Conservation (phyloP, 2,113 vertebrate species). For the Gadus macrocephalus region DNA sequence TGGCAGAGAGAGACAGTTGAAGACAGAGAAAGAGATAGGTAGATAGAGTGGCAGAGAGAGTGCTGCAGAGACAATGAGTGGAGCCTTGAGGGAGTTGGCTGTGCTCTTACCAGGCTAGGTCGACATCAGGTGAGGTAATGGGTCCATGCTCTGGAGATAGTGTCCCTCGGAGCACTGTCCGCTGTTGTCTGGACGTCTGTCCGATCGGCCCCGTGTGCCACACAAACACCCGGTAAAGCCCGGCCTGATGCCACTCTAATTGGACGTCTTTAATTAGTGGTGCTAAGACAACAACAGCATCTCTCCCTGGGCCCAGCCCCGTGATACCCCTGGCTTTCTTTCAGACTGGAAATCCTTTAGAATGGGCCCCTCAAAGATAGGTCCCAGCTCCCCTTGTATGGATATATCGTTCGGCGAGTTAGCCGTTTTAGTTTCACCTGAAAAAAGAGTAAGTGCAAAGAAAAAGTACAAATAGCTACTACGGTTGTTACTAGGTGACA, state of each 20-base stretch:
- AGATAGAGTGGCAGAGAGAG: neutral
- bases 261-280: conserved; percentile 53
- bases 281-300: conserved; percentile 14
- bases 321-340: neutral
- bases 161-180: conserved; percentile 10
- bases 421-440: conserved; percentile 23
- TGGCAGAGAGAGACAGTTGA: neutral
- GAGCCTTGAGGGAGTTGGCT: neutral
- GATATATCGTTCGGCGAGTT: conserved; percentile 3
- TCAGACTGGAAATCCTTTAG: conserved; percentile 34
- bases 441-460: neutral
- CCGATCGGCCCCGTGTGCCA: conserved; percentile 22
- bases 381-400: conserved; percentile 28
- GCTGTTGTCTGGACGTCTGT: conserved; percentile 11
- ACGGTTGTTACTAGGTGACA: conserved; percentile 26
- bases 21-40: neutral
- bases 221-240: conserved; percentile 20
- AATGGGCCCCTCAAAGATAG: conserved; percentile 51
- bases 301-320: neutral
- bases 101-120: neutral
- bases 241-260: conserved; percentile 48
- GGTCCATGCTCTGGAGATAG: neutral
- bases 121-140: neutral
- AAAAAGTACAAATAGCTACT: neutral
- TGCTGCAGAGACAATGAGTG: neutral